These are phyloP conservation scores for Circaetus cinerascens DNA, from an alignment of 2,113 vertebrate species.

Conservation along the genomic window DNA sequence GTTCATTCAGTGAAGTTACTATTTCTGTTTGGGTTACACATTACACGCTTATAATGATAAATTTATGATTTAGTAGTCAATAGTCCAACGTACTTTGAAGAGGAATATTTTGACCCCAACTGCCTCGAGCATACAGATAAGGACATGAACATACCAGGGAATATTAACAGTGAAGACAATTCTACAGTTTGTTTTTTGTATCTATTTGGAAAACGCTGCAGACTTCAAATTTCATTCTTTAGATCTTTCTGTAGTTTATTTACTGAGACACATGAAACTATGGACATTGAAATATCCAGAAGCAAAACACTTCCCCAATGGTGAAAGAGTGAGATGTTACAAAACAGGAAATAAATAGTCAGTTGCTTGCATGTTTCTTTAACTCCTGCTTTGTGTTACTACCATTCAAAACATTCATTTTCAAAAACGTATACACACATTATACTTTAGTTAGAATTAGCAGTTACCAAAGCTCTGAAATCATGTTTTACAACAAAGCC, in stretches of 20 bases:
- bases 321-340: neutral
- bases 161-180: neutral
- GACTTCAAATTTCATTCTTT: neutral
- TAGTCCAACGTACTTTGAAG: neutral
- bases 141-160: neutral
- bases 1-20: neutral
- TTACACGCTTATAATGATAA: neutral
- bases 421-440: neutral
- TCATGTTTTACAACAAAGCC: neutral
- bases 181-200: neutral
- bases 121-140: neutral
- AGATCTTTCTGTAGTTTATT: neutral
- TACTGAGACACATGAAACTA: neutral
- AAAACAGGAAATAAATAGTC: neutral
- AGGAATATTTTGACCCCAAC: neutral
- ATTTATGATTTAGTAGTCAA: neutral
- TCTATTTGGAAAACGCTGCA: neutral
- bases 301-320: neutral
- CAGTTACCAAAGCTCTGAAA: neutral
- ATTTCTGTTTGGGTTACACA: neutral
- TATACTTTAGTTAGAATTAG: neutral
- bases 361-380: too few relatives aligned
- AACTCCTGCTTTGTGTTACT: neutral
- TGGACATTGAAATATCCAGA: neutral
- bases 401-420: neutral